Percentiles rank a stretch among this genome's conserved stretches.
Evolutionary conservation across 2,797 vertebrate genomes (phyloP).

Genomic region (Propithecus deckenii): DNA sequence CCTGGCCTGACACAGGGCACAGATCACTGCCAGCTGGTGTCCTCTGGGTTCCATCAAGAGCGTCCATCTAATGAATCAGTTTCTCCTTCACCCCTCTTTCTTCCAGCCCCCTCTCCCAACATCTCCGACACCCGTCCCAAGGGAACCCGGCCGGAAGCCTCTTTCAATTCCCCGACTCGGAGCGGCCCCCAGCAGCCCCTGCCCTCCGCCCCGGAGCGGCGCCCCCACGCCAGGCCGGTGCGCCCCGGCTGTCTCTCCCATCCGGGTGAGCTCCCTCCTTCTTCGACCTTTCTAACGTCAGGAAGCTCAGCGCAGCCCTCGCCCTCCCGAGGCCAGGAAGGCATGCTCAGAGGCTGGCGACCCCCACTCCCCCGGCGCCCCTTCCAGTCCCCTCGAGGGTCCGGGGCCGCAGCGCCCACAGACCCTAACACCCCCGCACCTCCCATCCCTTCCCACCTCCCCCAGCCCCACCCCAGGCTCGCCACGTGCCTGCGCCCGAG

Average conservation of each 20-base stretch:
- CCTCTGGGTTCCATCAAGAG: neutral
- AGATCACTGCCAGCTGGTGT: neutral
- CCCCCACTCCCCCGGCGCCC: neutral
- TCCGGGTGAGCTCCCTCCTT: slow-evolving; percentile 73
- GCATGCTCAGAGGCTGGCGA: neutral
- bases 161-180: neutral
- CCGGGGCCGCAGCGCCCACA: neutral
- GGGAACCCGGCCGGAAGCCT: slow-evolving; percentile 61
- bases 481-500: neutral
- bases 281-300: neutral
- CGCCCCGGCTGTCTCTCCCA: slow-evolving; percentile 60
- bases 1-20: neutral
- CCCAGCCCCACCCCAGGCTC: neutral
- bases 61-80: slow-evolving; percentile 18
- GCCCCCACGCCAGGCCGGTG: slow-evolving; percentile 29
- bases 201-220: slow-evolving; percentile 69
- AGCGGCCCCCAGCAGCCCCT: slow-evolving; percentile 61
- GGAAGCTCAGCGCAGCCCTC: neutral
- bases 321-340: neutral
- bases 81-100: slow-evolving; percentile 63
- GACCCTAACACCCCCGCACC: neutral
- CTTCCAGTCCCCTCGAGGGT: neutral
- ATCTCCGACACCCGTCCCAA: slow-evolving; percentile 60
- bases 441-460: neutral
- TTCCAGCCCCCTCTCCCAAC: slow-evolving; percentile 77